Evolutionary conservation across 2,113 vertebrate species (phyloP), one percentile per base, ranked within the genome.

Genomic region (Pedionomus torquatus): DNA sequence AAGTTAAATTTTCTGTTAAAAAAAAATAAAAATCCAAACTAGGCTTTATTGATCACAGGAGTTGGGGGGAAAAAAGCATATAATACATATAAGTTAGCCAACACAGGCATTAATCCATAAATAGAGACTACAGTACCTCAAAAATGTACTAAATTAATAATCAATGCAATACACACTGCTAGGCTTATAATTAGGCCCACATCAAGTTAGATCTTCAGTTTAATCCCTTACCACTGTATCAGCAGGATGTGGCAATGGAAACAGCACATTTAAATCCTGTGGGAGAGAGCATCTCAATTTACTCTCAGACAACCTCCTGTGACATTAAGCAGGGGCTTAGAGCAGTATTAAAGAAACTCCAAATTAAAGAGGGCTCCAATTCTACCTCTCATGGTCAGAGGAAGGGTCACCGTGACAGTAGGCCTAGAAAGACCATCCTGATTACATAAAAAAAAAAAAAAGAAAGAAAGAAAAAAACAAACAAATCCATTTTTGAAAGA

Each of bases 221-320:
- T 89, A 96, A 70, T 89, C 61, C 48, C 75, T 72, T 51, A 30
- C 75, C 68, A 75, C 87, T 87, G 13, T 63, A 84, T 89, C 90
- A 96, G 90, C 81, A 97, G 85, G 85, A 94, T 78, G 63, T 48
- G 61, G 83, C 88, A 96, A 83, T 80, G 83, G 81, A 95, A 93
- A 75, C 46, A 84, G 70, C 86, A 92, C 83, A 75, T 79, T 91
- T 76, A 89, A 95, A 81, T 93, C 91, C 70, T 64, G 66, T 6
- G 8, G 51, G 48, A 95, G 39, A 83, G 11, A 91, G 17, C 89
- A 81, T 89, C 95, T 95, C 90, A 79, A 79, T 94, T 96, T 89
- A 94, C 82, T 35, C 74, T 90, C 68, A 51, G 60, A 4, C 91
- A 89, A 81, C 81, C 90, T 91, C 60, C 77, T 77, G 65, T 83